Evolutionary conservation across 2,797 vertebrate species (phyloP), one percentile per base, ranked within the genome.

Genomic region (Zalophus californianus): DNA sequence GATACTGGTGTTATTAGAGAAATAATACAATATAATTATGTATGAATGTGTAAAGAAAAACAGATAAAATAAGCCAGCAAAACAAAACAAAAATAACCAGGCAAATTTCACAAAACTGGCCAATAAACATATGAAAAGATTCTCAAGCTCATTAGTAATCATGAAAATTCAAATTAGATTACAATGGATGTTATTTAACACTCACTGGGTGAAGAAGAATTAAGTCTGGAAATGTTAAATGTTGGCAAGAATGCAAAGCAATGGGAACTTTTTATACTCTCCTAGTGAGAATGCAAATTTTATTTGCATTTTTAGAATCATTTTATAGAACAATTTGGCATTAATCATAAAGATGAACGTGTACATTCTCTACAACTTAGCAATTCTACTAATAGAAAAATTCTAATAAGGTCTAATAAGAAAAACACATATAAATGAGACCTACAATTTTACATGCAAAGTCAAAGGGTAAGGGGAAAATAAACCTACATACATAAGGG

Each of bases 321-420:
- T 32, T 88, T 66, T 73, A 8, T 72, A 80, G 79, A 97, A 89
- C 10, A 91, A 60, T 56, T 73, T 86, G 56, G n/a, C n/a, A 48
- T 35, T 77, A 91, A 93, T 94, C 91, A 77, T 27, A 73, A 85
- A 86, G 32, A 68, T 18, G 27, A 90, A 83, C 1, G 48, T 52
- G 18, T 72, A 15, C 32, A 44, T 68, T 66, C 23, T 62, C 75
- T 72, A 41, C 9, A 83, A 66, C 21, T 38, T 72, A 54, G 5
- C 11, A 91, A 66, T 86, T 83, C 21, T 77, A 64, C 7, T 27
- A 10, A 1, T 93, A 58, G 15, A 70, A 75, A 80, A 93, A 88
- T 5, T 62, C 14, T 13, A n/a, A 75, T 83, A 21, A 32, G 0
- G 32, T 83, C 27, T 89, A 35, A 16, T 11, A 86, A 58, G 29